Conservation (phyloP, 2,113 vertebrate genomes). For the Erythrolamprus reginae region DNA sequence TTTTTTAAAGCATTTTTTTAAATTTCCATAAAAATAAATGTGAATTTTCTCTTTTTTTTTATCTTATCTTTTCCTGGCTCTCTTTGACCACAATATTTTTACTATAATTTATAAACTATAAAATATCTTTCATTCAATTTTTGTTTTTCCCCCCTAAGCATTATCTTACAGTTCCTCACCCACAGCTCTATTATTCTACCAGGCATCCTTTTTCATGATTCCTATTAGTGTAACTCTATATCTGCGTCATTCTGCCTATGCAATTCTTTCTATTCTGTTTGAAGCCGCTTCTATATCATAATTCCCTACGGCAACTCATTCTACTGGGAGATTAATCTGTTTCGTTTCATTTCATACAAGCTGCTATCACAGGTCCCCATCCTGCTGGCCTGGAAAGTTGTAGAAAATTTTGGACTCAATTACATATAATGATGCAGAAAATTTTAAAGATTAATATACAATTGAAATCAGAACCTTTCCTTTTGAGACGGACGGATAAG, state of each 20-base stretch:
- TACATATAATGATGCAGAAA: background rate
- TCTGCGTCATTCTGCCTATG: background rate
- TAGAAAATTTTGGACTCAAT: background rate
- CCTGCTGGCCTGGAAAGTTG: background rate
- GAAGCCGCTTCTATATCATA: background rate
- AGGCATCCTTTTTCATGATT: background rate
- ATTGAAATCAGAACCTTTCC: background rate
- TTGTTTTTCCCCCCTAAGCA: background rate
- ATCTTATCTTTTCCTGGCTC: background rate
- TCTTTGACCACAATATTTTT: background rate
- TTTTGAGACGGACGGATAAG: background rate
- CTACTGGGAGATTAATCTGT: background rate
- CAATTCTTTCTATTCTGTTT: background rate
- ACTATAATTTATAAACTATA: background rate
- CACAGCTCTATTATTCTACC: background rate
- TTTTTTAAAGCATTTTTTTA: background rate
- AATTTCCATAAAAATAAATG: background rate
- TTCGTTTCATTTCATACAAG: background rate
- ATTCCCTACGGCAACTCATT: background rate
- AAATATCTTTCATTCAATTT: background rate
- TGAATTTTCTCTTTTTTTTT: background rate
- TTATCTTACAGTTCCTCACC: background rate
- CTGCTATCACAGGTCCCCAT: background rate
- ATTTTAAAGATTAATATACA: background rate
- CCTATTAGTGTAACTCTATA: background rate